Percentiles rank a stretch among this genome's conserved stretches.
Conservation (phyloP, 2,797 vertebrate genomes). For the Mastacembelus armatus region DNA sequence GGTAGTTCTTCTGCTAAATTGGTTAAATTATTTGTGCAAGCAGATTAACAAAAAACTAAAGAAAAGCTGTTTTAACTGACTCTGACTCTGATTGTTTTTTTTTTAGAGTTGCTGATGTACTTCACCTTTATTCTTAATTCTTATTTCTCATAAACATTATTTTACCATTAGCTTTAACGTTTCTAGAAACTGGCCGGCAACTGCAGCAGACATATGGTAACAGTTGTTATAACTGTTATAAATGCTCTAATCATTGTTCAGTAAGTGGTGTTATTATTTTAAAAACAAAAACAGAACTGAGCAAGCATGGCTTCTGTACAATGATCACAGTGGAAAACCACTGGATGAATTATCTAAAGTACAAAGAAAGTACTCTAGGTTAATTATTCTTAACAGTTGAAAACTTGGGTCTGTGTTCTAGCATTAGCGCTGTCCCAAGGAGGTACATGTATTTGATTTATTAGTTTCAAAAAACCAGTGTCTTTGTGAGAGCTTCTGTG, state of each 20-base stretch:
- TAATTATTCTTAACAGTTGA: conserved; percentile 35
- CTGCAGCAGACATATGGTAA: too few species aligned
- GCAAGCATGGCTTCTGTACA: background rate
- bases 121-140: too few species aligned
- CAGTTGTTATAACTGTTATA: too few species aligned
- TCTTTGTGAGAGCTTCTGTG: conserved; percentile 46
- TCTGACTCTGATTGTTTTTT: too few species aligned
- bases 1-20: background rate
- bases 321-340: background rate
- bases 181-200: background rate
- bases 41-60: too few species aligned
- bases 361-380: conserved; percentile 24
- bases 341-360: background rate
- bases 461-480: conserved; percentile 53
- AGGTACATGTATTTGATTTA: conserved; percentile 62
- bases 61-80: too few species aligned
- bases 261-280: background rate
- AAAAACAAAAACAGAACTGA: too few species aligned
- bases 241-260: background rate
- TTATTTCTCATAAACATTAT: background rate
- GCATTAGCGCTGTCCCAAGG: conserved; percentile 24
- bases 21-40: too few species aligned
- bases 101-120: too few species aligned
- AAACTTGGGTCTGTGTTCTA: conserved; percentile 21
- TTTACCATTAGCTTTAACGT: too few species aligned